Conservation (phyloP, 2,113 vertebrate species). For the Muntiacus muntjak region DNA sequence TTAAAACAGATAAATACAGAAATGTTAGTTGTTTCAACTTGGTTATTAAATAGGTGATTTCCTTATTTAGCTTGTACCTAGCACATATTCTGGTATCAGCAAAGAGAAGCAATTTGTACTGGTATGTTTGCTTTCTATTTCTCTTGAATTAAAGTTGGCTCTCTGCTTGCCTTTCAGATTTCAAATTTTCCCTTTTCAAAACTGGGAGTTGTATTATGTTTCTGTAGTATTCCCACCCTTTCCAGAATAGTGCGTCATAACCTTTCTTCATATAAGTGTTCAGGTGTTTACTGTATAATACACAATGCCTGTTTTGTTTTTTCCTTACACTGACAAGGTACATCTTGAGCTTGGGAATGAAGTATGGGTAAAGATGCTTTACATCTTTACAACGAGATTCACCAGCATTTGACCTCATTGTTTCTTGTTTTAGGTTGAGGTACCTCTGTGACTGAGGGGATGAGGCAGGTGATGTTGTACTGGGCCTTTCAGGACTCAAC, state of each 20-base stretch:
- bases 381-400: not conserved
- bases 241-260: not conserved
- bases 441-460: not conserved
- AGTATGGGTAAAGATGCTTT: not conserved
- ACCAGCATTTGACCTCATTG: not conserved
- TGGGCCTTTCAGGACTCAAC: not conserved
- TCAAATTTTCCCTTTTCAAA: not conserved
- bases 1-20: not conserved
- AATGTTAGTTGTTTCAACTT: not conserved
- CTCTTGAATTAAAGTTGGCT: not conserved
- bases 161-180: not conserved
- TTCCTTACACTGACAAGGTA: not conserved
- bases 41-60: not conserved
- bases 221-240: not conserved
- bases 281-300: not conserved
- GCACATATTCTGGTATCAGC: not conserved
- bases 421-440: not conserved
- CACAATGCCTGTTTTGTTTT: not conserved
- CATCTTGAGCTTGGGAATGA: not conserved
- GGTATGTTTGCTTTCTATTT: conserved; percentile 11
- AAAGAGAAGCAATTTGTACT: not conserved
- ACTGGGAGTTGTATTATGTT: not conserved
- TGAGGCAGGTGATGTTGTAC: not conserved
- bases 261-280: not conserved
- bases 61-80: not conserved